Percentiles rank a stretch among this genome's conserved stretches.
phyloP scores from a whole-genome alignment of 2,888 invertebrate genomes.

The Idaea dimidiata region DNA sequence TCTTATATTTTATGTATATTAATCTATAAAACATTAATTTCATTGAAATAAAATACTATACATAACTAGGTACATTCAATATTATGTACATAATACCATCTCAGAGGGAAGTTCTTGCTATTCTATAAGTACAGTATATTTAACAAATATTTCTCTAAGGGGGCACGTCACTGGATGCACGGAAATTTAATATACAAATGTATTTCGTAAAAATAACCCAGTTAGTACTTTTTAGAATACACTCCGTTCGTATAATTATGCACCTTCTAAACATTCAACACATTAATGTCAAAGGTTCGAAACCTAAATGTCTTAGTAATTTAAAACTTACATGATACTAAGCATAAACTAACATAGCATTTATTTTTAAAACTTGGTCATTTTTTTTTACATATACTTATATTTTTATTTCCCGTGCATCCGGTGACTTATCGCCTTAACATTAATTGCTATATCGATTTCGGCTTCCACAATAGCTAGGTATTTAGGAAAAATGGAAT shows the following conservation, averaged over 20 bases:
- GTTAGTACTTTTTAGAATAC: background rate
- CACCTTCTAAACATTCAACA: background rate
- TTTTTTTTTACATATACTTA: background rate
- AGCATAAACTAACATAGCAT: background rate
- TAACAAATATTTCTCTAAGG: slow-evolving; percentile 48
- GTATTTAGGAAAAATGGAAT: slow-evolving; percentile 64
- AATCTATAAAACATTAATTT: slow-evolving; percentile 81
- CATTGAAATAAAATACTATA: slow-evolving; percentile 80
- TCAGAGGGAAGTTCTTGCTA: slow-evolving; percentile 62
- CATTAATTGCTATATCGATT: slow-evolving; percentile 74
- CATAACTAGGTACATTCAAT: slow-evolving; percentile 69
- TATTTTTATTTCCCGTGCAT: background rate
- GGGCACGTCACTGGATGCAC: background rate
- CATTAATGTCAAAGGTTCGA: background rate
- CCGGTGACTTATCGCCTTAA: slow-evolving; percentile 56
- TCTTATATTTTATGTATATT: slow-evolving; percentile 81
- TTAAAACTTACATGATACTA: background rate
- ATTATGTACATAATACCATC: slow-evolving; percentile 80
- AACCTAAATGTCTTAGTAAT: background rate
- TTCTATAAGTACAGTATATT: slow-evolving; percentile 56
- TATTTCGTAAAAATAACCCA: background rate
- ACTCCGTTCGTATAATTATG: background rate
- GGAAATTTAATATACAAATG: background rate
- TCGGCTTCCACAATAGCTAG: slow-evolving; percentile 65
- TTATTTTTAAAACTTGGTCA: background rate